Conservation (phyloP, 2,888 invertebrate genomes). For the Conops quadrifasciatus region DNA sequence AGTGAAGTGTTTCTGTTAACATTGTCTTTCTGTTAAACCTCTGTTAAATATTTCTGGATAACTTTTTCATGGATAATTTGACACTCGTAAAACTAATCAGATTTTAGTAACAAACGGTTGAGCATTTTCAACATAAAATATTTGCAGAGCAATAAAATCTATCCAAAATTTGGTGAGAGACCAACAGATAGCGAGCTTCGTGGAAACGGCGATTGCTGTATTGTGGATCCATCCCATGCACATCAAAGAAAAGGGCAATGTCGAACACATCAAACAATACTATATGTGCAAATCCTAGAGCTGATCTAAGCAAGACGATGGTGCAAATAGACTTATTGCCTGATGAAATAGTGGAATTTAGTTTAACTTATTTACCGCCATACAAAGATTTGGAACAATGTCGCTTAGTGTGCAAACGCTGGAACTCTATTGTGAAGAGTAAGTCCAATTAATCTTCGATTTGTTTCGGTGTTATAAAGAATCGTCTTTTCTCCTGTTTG, state of each 20-base stretch:
- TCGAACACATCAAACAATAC: constrained; percentile 6
- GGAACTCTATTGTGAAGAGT: constrained; percentile 87
- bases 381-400: constrained; percentile 90
- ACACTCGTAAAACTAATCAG: too few species aligned
- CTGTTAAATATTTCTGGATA: too few species aligned
- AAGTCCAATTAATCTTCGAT: constrained; percentile 58
- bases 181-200: too few species aligned
- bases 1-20: too few species aligned
- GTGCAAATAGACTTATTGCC: constrained; percentile 69
- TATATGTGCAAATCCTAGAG: not conserved
- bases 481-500: not conserved
- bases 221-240: not conserved
- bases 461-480: not conserved
- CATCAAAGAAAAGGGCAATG: constrained; percentile 26
- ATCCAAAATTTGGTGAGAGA: too few species aligned
- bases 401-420: constrained; percentile 85
- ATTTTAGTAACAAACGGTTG: too few species aligned
- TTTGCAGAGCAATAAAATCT: too few species aligned
- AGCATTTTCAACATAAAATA: too few species aligned
- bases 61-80: too few species aligned
- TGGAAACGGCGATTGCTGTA: too few species aligned
- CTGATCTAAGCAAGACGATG: not conserved
- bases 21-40: too few species aligned
- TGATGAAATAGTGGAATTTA: constrained; percentile 92
- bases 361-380: constrained; percentile 86